Percentiles rank a stretch among this genome's conserved stretches.
Evolutionary conservation across 2,888 invertebrate genomes (phyloP).

Genomic region (Tiliacea aurago): DNA sequence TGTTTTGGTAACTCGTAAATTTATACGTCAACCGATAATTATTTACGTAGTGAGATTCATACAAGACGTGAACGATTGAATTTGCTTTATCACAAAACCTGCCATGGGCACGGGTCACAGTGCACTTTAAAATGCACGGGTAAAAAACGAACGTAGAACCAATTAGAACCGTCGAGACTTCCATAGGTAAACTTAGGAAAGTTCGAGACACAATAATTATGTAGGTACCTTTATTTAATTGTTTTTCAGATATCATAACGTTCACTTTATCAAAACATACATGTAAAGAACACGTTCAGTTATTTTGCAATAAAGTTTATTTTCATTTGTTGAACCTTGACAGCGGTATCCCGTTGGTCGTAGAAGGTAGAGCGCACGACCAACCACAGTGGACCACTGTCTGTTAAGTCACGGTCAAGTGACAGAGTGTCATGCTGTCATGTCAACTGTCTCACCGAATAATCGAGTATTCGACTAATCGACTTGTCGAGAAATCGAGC

Average conservation of each 20-base stretch:
- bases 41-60: neutral
- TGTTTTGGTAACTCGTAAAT: neutral
- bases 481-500: too few species aligned
- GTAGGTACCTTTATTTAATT: neutral
- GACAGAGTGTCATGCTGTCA: too few species aligned
- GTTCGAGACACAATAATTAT: slow-evolving; percentile 21
- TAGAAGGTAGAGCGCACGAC: slow-evolving; percentile 17
- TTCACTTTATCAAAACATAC: neutral
- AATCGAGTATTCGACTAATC: too few species aligned
- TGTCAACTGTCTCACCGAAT: too few species aligned
- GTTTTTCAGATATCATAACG: slow-evolving; percentile 5
- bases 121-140: too few species aligned
- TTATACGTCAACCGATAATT: neutral
- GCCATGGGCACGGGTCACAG: neutral
- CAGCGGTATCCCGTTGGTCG: slow-evolving; percentile 16
- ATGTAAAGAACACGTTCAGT: slow-evolving; percentile 2
- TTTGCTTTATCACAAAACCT: neutral
- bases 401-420: too few species aligned
- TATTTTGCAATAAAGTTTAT: slow-evolving; percentile 25
- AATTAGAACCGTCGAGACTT: slow-evolving; percentile 12
- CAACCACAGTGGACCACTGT: slow-evolving; percentile 8
- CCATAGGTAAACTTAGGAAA: too few species aligned
- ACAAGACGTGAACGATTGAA: neutral
- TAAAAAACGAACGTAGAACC: neutral
- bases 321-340: slow-evolving; percentile 28